Evolutionary conservation across 2,113 vertebrate species (phyloP), one percentile per base, ranked within the genome.

Genomic region (Corvus hawaiiensis): DNA sequence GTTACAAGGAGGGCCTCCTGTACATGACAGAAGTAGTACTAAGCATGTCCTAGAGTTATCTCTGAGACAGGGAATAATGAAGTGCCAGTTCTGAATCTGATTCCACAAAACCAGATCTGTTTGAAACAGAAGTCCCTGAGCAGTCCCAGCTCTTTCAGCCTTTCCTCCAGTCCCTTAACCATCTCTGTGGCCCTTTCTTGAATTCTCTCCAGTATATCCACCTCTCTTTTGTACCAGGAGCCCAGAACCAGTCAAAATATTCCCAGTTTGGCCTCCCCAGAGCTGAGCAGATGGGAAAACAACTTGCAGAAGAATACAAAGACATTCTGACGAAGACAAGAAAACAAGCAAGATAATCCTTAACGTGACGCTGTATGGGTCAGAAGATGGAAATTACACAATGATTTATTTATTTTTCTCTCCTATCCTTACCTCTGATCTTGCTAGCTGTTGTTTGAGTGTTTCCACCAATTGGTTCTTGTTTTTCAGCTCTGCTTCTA

Each of bases 381-480:
- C 39, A 66, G 24, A 78, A 66, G 16, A 26, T 12, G 44, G 59
- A 32, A 76, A 61, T 28, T 35, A 54, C 8, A 46, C 58, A 26
- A 11, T 0, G 0, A 24, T 28, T 77, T 37, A 27, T 74, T 56
- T 46, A 6, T 74, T 59, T 16, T 27, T 10, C 12, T 18, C 11
- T 23, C 15, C 30, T 44, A 4, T 46, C 62, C 91, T 79, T 87
- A 98, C 98, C 98, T 98, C 97, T 76, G 89, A 96, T 87, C 66
- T 95, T 43, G 81, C 77, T 90, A 98, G 37, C 61, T 98, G 97
- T 32, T 95, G 92, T 67, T 97, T 98, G 78, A 91, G 94, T 8
- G 96, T 90, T 87, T 98, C 97, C 73, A 98, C 87, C 43, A 97
- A 44, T 86, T 98, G 97, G 67, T 97, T 98, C 93, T 97, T 97